Percentiles rank a stretch among this genome's conserved stretches.
Evolutionary conservation across 2,113 vertebrate species (phyloP).

Genomic region (Ginglymostoma cirratum): DNA sequence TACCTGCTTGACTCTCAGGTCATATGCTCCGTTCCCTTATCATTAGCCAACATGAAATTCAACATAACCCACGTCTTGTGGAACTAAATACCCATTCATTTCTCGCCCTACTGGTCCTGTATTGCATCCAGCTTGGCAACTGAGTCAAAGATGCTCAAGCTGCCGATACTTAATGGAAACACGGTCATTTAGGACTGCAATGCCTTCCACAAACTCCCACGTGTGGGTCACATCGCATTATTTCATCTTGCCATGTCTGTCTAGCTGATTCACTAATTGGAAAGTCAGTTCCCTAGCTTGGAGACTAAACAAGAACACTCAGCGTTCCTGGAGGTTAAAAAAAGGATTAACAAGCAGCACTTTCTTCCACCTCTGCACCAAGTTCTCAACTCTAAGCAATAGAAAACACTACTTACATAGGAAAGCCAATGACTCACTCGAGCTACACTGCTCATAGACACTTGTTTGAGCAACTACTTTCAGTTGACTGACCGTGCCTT

Average conservation of each 20-base stretch:
- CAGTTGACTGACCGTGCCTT: too few species aligned
- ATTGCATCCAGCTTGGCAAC: too few species aligned
- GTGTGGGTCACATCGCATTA: neutral
- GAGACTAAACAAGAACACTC: neutral
- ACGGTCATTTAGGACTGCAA: neutral
- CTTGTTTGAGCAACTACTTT: neutral
- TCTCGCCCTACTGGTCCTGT: neutral
- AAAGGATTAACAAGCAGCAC: neutral
- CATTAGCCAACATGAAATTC: neutral
- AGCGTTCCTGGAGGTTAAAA: neutral
- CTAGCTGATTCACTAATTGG: neutral
- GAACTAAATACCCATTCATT: neutral
- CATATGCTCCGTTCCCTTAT: neutral
- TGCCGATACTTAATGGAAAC: neutral
- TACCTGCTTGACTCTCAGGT: neutral
- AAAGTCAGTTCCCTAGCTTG: neutral
- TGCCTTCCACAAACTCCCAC: neutral
- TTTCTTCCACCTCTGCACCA: neutral
- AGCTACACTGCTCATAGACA: neutral
- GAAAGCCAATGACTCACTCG: neutral
- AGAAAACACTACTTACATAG: too few species aligned
- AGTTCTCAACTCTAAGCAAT: neutral
- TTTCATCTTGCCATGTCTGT: neutral
- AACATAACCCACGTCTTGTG: neutral
- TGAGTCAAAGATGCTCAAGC: neutral